Evolutionary conservation across 2,888 invertebrate genomes (phyloP).

Genomic region (Eulithis prunata): DNA sequence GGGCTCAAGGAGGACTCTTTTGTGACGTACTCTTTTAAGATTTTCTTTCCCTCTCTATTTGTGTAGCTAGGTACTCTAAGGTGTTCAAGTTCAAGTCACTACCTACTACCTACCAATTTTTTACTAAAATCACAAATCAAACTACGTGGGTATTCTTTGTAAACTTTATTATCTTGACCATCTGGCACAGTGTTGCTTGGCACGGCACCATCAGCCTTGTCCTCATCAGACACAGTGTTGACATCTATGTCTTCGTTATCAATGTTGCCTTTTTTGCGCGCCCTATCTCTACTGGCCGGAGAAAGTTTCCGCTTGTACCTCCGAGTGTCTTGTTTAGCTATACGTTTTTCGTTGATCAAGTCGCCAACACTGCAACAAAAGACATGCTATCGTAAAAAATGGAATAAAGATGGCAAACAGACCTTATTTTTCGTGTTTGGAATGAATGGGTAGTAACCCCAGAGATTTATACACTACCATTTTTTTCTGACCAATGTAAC

Average conservation of each 20-base stretch:
- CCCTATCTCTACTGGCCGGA: slow-evolving; percentile 18
- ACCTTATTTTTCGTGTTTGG: background rate
- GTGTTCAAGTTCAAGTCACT: too few relatives aligned
- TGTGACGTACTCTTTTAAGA: too few relatives aligned
- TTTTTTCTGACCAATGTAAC: too few relatives aligned
- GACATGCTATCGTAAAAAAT: background rate
- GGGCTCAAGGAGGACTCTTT: too few relatives aligned
- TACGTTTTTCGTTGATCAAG: slow-evolving; percentile 84
- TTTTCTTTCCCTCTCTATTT: too few relatives aligned
- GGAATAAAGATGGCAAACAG: background rate
- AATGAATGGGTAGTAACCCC: too few relatives aligned
- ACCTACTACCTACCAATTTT: too few relatives aligned
- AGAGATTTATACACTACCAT: too few relatives aligned
- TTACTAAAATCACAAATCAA: too few relatives aligned
- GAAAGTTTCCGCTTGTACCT: slow-evolving; percentile 62
- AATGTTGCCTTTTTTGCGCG: slow-evolving; percentile 15
- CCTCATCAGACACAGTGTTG: background rate
- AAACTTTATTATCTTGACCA: background rate
- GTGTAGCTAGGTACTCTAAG: too few relatives aligned
- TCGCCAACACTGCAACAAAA: slow-evolving; percentile 83
- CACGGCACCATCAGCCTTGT: background rate
- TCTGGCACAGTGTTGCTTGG: slow-evolving; percentile 1
- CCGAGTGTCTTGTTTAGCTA: slow-evolving; percentile 87
- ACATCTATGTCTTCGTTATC: slow-evolving; percentile 1
- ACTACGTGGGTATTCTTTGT: too few relatives aligned